Evolutionary conservation across 2,797 vertebrate genomes (phyloP), one percentile per base, ranked within the genome.

Genomic region (Myotis myotis): DNA sequence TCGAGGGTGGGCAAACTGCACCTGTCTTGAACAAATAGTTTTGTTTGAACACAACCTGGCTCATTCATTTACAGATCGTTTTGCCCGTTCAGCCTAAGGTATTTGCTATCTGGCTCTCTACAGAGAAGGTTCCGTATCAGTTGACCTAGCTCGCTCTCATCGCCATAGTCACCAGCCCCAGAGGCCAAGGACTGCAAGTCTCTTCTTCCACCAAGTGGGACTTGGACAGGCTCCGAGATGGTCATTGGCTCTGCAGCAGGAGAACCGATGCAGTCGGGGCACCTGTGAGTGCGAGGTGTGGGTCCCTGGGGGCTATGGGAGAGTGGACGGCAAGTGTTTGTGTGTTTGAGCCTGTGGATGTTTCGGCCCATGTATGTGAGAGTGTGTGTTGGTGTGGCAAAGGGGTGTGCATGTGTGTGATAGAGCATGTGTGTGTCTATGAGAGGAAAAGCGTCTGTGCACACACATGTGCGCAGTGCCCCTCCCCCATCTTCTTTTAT

Each of bases 401-500:
- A 90, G 53, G n/a, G 38, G 28, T 30, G 62, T 36, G 41, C 60
- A 19, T 22, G 16, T 4, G 6, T 64, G 47, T 78, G 62, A 17
- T 53, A 23, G 12, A 17, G 25, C 22, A 1, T 3, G 22, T 23
- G 0, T 36, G 16, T 19, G 60, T 71, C 38, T 44, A 0, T 15
- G 49, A 8, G 16, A 74, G 64, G 87, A 75, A 33, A 13, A 62
- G 53, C 4, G 0, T 25, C 76, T 51, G 55, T 0, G 28, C 25
- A 22, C 33, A 49, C 51, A 70, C 64, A 57, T 1, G 8, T 80
- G 96, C 96, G 84, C 93, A 81, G 86, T 80, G 60, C 96, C 96
- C 96, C 95, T 95, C 90, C 95, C 94, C 97, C 94, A 68, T 64
- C 57, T 41, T 95, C 90, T 97, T 98, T 98, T 98, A 98, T 98